A percentile compares a stretch with the other conserved stretches of the same genome.
Evolutionary conservation across 1,140 invertebrate species (phyloP).

Genomic region (Aleiodes sp.): DNA sequence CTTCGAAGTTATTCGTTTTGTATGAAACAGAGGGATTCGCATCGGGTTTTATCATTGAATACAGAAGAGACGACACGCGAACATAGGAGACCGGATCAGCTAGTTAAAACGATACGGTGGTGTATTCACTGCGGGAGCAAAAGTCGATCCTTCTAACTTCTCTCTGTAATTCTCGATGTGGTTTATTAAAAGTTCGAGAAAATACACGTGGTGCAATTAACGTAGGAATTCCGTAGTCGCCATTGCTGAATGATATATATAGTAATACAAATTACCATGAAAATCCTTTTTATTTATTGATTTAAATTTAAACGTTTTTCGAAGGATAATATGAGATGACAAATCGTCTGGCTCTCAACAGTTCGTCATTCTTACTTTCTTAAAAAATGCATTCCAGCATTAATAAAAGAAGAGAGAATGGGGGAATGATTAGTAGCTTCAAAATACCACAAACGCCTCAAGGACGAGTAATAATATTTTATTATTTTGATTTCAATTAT

Average conservation of each 20-base stretch:
- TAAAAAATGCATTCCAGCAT: constrained; percentile 38
- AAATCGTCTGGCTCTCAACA: constrained; percentile 20
- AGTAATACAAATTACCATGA: no score
- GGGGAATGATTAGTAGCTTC: constrained; percentile 16
- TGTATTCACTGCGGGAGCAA: constrained; percentile 26
- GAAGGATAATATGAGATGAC: constrained; percentile 32
- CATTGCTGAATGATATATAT: background rate
- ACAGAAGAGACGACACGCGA: background rate
- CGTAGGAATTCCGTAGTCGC: constrained; percentile 21
- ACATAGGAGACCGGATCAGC: constrained; percentile 19
- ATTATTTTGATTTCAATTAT: no score
- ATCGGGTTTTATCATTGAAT: background rate
- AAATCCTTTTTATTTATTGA: background rate
- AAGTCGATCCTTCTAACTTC: constrained; percentile 34
- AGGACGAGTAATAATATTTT: no score
- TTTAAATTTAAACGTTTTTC: constrained; percentile 30
- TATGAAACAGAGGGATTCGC: constrained; percentile 20
- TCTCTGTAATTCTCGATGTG: no score
- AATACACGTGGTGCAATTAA: constrained; percentile 40
- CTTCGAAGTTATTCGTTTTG: constrained; percentile 41
- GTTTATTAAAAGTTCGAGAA: constrained; percentile 44
- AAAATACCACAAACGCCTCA: background rate
- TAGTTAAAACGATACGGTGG: constrained; percentile 11
- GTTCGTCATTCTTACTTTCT: constrained; percentile 14
- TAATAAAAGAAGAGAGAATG: no score